These are phyloP conservation scores for Alligator mississippiensis DNA, from an alignment of 2,113 vertebrate species.

Conservation along the genomic window DNA sequence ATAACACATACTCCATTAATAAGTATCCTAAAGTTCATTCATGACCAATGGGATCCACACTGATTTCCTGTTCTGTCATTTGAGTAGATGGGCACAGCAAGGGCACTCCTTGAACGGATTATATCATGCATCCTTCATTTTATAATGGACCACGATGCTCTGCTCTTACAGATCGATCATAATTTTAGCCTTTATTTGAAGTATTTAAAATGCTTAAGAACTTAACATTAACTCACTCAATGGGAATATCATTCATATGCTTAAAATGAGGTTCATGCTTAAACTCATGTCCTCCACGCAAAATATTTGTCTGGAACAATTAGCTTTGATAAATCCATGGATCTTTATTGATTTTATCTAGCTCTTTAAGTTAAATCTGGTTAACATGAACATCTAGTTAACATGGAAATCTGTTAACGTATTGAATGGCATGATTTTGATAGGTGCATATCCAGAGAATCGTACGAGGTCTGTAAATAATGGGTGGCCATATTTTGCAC, in stretches of 20 bases:
- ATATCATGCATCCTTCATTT: no score
- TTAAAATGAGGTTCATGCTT: slow-evolving; percentile 63
- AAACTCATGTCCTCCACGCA: slow-evolving; percentile 55
- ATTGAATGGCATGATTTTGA: slow-evolving; percentile 61
- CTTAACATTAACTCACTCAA: slow-evolving; percentile 16
- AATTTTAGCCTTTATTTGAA: background rate
- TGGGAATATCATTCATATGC: slow-evolving; percentile 49
- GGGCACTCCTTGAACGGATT: no score
- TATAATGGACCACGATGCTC: no score
- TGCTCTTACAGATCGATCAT: background rate
- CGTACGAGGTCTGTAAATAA: slow-evolving; percentile 29
- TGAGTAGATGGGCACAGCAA: no score
- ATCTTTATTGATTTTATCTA: background rate
- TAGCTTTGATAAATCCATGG: slow-evolving; percentile 64
- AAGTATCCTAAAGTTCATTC: background rate
- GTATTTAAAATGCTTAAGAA: background rate
- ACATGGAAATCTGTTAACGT: slow-evolving; percentile 57
- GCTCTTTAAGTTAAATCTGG: no score
- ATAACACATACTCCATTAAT: background rate
- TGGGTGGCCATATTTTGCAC: slow-evolving; percentile 53
- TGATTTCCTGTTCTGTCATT: no score
- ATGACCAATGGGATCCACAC: no score
- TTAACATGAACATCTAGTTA: background rate
- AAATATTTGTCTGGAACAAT: slow-evolving; percentile 59
- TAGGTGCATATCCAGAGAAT: slow-evolving; percentile 57